Evolutionary conservation across 2,888 invertebrate genomes (phyloP), one percentile per base, ranked within the genome.

Genomic region (Cenopis cana): DNA sequence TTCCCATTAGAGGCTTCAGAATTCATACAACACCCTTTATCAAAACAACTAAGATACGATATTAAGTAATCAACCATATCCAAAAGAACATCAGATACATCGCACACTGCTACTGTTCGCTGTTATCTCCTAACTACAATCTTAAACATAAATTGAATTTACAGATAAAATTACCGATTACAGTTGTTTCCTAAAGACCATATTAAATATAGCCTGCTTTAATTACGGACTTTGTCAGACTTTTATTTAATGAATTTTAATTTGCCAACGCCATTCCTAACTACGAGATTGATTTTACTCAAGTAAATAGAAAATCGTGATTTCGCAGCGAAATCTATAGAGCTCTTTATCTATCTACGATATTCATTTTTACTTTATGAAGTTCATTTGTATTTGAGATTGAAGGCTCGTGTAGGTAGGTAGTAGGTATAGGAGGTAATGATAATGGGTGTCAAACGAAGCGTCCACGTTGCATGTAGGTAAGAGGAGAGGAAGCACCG

Each of bases 101-200:
- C 81, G 80, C 82, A 83, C 81, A 82, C 79, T 80, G 81, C 85
- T 83, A 82, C 82, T 81, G 81, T 81, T 83, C 85, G 87, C 85
- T 84, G 85, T 86, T 83, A 86, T 83, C 82, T 81, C 87, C 87
- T 91, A 88, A 86, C 87, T 91, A 89, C 89, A 87, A 86, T 85
- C 85, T 87, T 88, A 89, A 89, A 91, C 90, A 82, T 81, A 90
- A 90, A 89, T 86, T 78, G 80, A 87, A 86, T 88, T 86, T 91
- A 91, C 86, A 89, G 84, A 85, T 88, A 84, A 85, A 85, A 85
- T 87, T 88, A 89, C 85, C 82, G 84, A 87, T 86, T 88, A 88
- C 81, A 85, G 84, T 85, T 86, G 85, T 83, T 86, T 85, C 83
- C 85, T 89, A 86, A 81, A 84, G 88, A 87, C 88, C 87, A 83